Evolutionary conservation across 2,888 invertebrate species (phyloP).

Genomic region (Epinotia demarniana): DNA sequence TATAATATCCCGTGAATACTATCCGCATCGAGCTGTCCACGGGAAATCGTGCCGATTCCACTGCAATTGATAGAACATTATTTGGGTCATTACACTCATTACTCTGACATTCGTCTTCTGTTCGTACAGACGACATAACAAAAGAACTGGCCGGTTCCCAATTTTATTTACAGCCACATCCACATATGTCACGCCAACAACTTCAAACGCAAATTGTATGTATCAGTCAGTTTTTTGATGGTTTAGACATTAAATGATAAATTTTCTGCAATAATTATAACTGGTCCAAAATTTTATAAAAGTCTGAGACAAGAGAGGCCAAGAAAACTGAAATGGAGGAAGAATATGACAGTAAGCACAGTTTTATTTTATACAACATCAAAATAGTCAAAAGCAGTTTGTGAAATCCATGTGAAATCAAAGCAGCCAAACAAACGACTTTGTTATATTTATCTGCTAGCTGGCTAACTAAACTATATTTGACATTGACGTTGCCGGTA

Average conservation of each 20-base stretch:
- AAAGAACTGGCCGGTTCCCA: conserved; percentile 76
- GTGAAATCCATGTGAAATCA: no score
- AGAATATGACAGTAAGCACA: conserved; percentile 62
- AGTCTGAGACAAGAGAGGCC: neutral
- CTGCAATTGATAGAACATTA: conserved; percentile 70
- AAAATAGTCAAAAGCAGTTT: neutral
- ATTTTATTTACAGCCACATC: conserved; percentile 70
- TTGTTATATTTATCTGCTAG: conserved; percentile 10
- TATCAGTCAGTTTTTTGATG: conserved; percentile 57
- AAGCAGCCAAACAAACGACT: conserved; percentile 10
- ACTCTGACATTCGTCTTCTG: conserved; percentile 79
- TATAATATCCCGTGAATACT: conserved; percentile 86
- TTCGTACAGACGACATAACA: conserved; percentile 72
- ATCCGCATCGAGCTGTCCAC: conserved; percentile 74
- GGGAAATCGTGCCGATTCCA: conserved; percentile 76
- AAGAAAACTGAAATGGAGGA: conserved; percentile 45
- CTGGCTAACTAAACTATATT: neutral
- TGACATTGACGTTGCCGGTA: neutral
- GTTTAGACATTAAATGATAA: conserved; percentile 37
- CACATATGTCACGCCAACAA: conserved; percentile 59
- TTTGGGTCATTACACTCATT: conserved; percentile 77
- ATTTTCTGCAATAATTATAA: conserved; percentile 35
- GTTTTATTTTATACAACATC: conserved; percentile 19
- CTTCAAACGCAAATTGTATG: conserved; percentile 60
- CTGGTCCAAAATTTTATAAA: conserved; percentile 18